These are phyloP conservation scores for Acanthiza pusilla DNA, from an alignment of 2,797 vertebrate species.

Conservation along the genomic window DNA sequence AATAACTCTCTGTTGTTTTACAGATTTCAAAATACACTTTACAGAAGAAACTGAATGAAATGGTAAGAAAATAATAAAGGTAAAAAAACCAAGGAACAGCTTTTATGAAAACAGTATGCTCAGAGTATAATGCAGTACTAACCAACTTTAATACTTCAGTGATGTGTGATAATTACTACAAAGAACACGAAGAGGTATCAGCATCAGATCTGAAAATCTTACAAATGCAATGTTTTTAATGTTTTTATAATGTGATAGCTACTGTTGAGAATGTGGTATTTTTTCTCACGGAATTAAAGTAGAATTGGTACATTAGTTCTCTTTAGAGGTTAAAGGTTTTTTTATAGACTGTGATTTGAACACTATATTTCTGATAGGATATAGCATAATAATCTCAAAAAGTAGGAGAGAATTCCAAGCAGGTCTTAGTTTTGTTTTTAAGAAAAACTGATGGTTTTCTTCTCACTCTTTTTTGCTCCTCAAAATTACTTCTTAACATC, in stretches of 20 bases:
- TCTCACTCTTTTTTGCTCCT: neutral
- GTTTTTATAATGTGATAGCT: neutral
- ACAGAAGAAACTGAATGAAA: constrained; percentile 90
- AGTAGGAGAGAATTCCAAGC: neutral
- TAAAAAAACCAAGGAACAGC: neutral
- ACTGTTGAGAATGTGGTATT: neutral
- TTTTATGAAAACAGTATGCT: neutral
- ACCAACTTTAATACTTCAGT: neutral
- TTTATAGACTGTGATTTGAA: neutral
- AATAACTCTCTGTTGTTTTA: constrained; percentile 53
- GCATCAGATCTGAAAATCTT: neutral
- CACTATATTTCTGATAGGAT: neutral
- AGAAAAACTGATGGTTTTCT: neutral
- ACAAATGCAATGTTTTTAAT: neutral
- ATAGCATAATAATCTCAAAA: neutral
- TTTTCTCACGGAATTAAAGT: neutral
- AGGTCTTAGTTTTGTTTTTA: neutral
- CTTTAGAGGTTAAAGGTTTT: neutral
- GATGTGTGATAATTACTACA: neutral
- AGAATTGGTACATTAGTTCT: neutral
- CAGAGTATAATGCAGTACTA: neutral
- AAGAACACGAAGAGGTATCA: neutral
- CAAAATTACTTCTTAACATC: constrained; percentile 32
- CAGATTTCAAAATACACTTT: constrained; percentile 93
- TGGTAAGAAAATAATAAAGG: constrained; percentile 81